phyloP scores from a whole-genome alignment of 2,888 invertebrate species.

The Synergus itoensis region DNA sequence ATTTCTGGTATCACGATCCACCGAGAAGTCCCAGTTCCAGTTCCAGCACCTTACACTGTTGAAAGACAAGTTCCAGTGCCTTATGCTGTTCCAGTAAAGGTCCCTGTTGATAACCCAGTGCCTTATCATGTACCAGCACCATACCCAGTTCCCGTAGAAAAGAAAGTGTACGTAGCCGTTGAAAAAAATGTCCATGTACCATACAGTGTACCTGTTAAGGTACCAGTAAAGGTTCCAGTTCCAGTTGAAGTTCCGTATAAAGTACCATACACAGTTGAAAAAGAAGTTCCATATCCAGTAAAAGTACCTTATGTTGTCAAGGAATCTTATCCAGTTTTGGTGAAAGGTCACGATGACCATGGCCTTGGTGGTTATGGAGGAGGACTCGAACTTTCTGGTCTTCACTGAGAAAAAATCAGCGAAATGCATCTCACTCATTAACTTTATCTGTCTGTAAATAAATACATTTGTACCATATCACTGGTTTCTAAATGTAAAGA shows the following conservation, averaged over 20 bases:
- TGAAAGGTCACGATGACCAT: constrained; percentile 55
- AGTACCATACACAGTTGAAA: constrained; percentile 63
- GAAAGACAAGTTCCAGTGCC: constrained; percentile 70
- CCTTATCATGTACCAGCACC: constrained; percentile 66
- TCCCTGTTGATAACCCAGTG: constrained; percentile 69
- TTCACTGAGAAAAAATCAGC: constrained; percentile 15
- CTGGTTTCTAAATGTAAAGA: constrained; percentile 22
- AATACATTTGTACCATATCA: constrained; percentile 16
- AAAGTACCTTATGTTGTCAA: constrained; percentile 63
- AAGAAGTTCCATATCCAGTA: constrained; percentile 66
- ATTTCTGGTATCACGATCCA: constrained; percentile 72
- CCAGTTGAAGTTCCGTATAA: constrained; percentile 69
- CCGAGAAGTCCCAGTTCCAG: constrained; percentile 68
- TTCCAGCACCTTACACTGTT: constrained; percentile 72
- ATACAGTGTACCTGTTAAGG: constrained; percentile 68
- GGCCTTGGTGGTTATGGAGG: constrained; percentile 44
- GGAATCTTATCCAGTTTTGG: constrained; percentile 65
- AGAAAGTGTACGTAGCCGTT: constrained; percentile 64
- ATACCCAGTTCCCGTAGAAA: constrained; percentile 67
- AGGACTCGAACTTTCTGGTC: neutral
- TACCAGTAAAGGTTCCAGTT: constrained; percentile 65
- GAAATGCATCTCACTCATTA: constrained; percentile 1
- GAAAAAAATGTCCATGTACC: constrained; percentile 65
- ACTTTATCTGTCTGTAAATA: constrained; percentile 34
- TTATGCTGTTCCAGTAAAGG: constrained; percentile 68